These are phyloP conservation scores for Notothenia coriiceps DNA, from an alignment of 2,113 vertebrate species.

Conservation along the genomic window DNA sequence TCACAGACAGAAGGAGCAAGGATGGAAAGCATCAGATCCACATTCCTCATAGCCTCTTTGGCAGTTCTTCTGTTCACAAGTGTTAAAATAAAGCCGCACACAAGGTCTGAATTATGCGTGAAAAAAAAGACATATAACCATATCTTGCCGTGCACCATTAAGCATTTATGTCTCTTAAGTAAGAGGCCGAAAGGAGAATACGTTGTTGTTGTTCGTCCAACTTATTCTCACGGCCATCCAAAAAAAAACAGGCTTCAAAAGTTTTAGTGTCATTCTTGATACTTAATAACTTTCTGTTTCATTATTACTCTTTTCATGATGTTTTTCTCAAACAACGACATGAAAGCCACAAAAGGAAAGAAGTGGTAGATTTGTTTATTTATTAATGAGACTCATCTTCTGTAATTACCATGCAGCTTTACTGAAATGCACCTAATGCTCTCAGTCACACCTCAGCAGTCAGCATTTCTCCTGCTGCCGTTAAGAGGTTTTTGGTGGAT, in stretches of 20 bases:
- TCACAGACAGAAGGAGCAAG: background rate
- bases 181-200: background rate
- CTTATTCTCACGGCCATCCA: too few relatives aligned
- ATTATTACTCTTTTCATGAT: background rate
- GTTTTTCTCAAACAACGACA: slow-evolving; percentile 5
- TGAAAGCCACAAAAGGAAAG: slow-evolving; percentile 25
- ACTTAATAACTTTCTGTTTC: background rate
- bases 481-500: slow-evolving; percentile 26
- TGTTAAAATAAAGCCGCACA: background rate
- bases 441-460: background rate
- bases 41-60: background rate
- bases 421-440: slow-evolving; percentile 2
- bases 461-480: slow-evolving; percentile 11
- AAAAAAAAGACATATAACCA: background rate
- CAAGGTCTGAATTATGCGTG: background rate
- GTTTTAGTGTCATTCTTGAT: too few relatives aligned
- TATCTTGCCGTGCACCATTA: background rate
- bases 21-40: background rate
- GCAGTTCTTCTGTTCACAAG: background rate
- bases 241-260: too few relatives aligned
- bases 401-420: slow-evolving; percentile 7
- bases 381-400: slow-evolving; percentile 30
- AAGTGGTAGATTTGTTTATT: slow-evolving; percentile 44
- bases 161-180: background rate
- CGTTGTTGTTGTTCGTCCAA: too few relatives aligned